Conservation (phyloP, 2,113 vertebrate species). For the Coryphaenoides rupestris region DNA sequence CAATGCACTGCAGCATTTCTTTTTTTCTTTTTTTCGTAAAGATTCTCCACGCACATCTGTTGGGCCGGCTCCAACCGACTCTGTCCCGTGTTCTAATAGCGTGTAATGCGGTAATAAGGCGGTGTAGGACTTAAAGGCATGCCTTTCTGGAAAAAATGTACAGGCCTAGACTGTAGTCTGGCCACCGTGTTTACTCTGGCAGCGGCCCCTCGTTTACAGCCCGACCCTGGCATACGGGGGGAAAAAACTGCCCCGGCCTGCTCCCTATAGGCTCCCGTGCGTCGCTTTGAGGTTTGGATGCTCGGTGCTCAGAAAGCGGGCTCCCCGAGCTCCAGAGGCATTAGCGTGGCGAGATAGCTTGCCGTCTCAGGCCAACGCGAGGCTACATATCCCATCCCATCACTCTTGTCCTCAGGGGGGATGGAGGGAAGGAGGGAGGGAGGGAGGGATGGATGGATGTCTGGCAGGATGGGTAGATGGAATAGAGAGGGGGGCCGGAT, state of each 20-base stretch:
- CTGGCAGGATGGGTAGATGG: slow-evolving; percentile 35
- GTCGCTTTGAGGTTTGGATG: background rate
- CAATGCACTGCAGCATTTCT: background rate
- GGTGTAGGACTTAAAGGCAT: no score
- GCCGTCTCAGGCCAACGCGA: slow-evolving; percentile 5
- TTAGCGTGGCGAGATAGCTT: slow-evolving; percentile 11
- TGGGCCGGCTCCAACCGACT: background rate
- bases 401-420: slow-evolving; percentile 16
- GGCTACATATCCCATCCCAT: background rate
- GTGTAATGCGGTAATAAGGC: background rate
- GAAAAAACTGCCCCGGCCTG: background rate
- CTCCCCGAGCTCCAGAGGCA: slow-evolving; percentile 14
- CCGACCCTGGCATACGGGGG: background rate
- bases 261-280: background rate
- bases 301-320: no score
- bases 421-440: slow-evolving; percentile 11
- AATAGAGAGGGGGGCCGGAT: background rate
- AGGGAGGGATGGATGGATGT: slow-evolving; percentile 15
- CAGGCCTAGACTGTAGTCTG: background rate
- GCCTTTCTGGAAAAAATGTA: background rate
- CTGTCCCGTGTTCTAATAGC: background rate
- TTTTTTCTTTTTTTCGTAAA: background rate
- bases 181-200: slow-evolving; percentile 7
- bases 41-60: background rate
- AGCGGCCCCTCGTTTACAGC: background rate